Percentiles rank a stretch among this genome's conserved stretches.
These are phyloP conservation scores for Syrista parreyssii DNA, from an alignment of 2,888 invertebrate species.

Conservation along the genomic window DNA sequence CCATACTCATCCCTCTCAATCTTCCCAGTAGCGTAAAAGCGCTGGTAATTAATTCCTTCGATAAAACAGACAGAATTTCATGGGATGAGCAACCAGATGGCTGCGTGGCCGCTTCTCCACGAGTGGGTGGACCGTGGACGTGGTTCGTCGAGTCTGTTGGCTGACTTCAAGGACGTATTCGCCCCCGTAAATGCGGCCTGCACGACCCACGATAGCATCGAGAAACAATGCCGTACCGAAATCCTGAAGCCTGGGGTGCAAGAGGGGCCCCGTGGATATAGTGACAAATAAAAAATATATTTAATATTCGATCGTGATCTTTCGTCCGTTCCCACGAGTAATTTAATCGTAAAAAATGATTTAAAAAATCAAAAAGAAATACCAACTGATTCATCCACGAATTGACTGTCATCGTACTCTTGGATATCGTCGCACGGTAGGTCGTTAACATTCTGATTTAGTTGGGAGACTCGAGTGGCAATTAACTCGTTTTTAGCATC, in stretches of 20 bases:
- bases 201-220: constrained; percentile 4
- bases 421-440: background rate
- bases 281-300: background rate
- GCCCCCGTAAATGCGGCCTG: constrained; percentile 10
- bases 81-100: constrained; percentile 24
- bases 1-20: background rate
- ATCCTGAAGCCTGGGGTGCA: background rate
- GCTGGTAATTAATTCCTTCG: background rate
- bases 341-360: background rate
- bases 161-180: constrained; percentile 27
- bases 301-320: background rate
- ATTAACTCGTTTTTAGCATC: background rate
- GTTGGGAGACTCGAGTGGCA: background rate
- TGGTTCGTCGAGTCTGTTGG: constrained; percentile 28
- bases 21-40: background rate
- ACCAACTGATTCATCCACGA: background rate
- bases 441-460: background rate
- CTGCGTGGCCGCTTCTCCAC: constrained; percentile 17
- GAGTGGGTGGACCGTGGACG: constrained; percentile 25
- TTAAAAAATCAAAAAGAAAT: background rate
- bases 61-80: background rate
- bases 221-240: constrained; percentile 1
- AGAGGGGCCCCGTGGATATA: background rate
- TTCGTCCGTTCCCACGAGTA: background rate
- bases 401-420: background rate